These are phyloP conservation scores for Micronycteris hirsuta DNA, from an alignment of 2,113 vertebrate species.

Conservation along the genomic window DNA sequence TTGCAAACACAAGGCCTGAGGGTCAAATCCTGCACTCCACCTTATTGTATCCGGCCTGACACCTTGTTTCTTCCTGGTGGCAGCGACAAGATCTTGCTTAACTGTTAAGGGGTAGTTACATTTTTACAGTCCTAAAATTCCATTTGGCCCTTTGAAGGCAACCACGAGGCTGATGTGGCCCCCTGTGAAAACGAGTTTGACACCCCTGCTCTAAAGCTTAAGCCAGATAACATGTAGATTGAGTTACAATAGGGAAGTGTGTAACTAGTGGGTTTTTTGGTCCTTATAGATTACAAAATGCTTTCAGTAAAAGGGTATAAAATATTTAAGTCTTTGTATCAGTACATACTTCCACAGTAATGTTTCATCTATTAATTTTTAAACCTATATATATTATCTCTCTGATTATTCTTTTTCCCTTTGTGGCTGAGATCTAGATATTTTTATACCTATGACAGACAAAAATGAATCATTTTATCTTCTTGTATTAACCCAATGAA, in stretches of 20 bases:
- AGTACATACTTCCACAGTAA: not conserved
- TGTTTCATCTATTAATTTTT: not conserved
- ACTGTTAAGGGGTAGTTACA: no score
- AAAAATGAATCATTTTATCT: not conserved
- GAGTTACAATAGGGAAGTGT: not conserved
- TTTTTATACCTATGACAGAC: not conserved
- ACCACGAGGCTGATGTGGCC: no score
- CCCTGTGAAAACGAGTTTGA: no score
- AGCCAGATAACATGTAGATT: not conserved
- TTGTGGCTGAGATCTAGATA: not conserved
- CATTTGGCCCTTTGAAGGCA: no score
- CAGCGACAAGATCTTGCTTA: no score
- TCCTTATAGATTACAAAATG: not conserved
- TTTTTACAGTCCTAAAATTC: no score
- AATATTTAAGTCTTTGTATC: not conserved
- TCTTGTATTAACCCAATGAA: not conserved
- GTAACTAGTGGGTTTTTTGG: not conserved
- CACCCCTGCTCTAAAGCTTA: not conserved
- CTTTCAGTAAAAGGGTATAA: not conserved
- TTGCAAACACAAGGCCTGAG: no score
- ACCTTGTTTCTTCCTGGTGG: no score
- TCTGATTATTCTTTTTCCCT: not conserved
- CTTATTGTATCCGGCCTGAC: no score
- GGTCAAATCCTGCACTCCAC: no score
- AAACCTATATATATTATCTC: not conserved